Conservation (phyloP, 2,113 vertebrate genomes). For the Clarias magur region DNA sequence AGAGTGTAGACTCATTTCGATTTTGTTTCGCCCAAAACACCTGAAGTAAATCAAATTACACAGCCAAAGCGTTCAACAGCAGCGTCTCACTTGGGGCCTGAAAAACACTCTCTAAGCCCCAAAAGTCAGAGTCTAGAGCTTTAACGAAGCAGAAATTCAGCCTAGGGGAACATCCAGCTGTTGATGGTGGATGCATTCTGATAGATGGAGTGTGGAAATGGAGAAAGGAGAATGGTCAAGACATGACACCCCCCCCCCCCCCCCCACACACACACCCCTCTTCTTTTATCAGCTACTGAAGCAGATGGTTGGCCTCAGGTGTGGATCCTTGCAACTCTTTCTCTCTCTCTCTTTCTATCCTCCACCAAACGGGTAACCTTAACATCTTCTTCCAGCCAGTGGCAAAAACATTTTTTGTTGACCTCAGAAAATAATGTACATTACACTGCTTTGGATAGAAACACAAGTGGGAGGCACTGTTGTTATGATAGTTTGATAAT, state of each 20-base stretch:
- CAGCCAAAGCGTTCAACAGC: slow-evolving; percentile 32
- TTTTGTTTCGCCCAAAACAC: slow-evolving; percentile 41
- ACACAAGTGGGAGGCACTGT: not conserved
- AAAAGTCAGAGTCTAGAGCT: slow-evolving; percentile 48
- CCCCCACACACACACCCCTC: not conserved
- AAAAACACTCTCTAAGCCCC: slow-evolving; percentile 38
- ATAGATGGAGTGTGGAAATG: slow-evolving; percentile 53
- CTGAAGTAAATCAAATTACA: slow-evolving; percentile 46
- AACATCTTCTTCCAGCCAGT: not conserved
- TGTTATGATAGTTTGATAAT: slow-evolving; percentile 11
- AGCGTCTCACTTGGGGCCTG: slow-evolving; percentile 27
- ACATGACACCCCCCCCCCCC: slow-evolving; percentile 12
- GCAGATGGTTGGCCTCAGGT: slow-evolving; percentile 58
- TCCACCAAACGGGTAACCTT: slow-evolving; percentile 9
- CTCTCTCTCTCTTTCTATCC: not conserved
- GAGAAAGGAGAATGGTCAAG: slow-evolving; percentile 44
- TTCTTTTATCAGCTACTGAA: slow-evolving; percentile 40
- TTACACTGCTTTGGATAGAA: not conserved
- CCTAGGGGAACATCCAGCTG: slow-evolving; percentile 51
- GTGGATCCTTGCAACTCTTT: slow-evolving; percentile 38
- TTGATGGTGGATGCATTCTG: slow-evolving; percentile 49
- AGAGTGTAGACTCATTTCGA: slow-evolving; percentile 17
- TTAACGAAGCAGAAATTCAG: slow-evolving; percentile 51
- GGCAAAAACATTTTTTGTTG: not conserved
- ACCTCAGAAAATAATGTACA: slow-evolving; percentile 18